These are phyloP conservation scores for Lanistes nyassanus DNA, from an alignment of 1,140 invertebrate species.

Conservation along the genomic window DNA sequence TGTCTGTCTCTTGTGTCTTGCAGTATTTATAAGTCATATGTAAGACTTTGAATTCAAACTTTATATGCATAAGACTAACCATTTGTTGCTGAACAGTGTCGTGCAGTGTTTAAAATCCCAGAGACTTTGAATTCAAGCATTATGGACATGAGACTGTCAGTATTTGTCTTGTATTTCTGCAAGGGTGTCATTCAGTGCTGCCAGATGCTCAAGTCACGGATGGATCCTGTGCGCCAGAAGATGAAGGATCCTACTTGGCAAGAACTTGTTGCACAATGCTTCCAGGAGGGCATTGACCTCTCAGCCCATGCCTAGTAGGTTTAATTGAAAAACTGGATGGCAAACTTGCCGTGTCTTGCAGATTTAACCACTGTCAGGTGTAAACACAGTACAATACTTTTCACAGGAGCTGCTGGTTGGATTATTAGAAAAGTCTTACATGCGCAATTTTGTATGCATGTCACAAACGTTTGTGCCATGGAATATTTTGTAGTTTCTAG, in stretches of 20 bases:
- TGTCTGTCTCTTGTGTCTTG: too few relatives aligned
- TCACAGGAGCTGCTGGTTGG: too few relatives aligned
- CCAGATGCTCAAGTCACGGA: slow-evolving; percentile 41
- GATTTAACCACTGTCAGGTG: too few relatives aligned
- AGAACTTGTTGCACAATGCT: slow-evolving; percentile 43
- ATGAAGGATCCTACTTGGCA: slow-evolving; percentile 50
- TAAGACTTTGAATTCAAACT: too few relatives aligned
- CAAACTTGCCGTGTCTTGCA: background rate
- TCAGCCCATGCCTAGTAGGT: slow-evolving; percentile 40
- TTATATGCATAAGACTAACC: too few relatives aligned
- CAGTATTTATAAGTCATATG: background rate
- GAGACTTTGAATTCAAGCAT: too few relatives aligned
- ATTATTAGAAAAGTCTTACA: background rate
- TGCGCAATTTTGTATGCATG: background rate
- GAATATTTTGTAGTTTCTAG: too few relatives aligned
- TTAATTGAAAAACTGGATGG: background rate
- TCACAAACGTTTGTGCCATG: background rate
- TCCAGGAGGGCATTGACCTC: slow-evolving; percentile 42
- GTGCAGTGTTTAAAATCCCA: too few relatives aligned
- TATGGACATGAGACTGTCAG: too few relatives aligned
- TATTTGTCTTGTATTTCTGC: too few relatives aligned
- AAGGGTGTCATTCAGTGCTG: slow-evolving; percentile 54
- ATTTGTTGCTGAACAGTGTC: too few relatives aligned
- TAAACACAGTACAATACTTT: too few relatives aligned
- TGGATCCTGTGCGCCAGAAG: slow-evolving; percentile 48